These are phyloP conservation scores for Hyalella azteca DNA, from an alignment of 2,888 invertebrate species.

Conservation along the genomic window DNA sequence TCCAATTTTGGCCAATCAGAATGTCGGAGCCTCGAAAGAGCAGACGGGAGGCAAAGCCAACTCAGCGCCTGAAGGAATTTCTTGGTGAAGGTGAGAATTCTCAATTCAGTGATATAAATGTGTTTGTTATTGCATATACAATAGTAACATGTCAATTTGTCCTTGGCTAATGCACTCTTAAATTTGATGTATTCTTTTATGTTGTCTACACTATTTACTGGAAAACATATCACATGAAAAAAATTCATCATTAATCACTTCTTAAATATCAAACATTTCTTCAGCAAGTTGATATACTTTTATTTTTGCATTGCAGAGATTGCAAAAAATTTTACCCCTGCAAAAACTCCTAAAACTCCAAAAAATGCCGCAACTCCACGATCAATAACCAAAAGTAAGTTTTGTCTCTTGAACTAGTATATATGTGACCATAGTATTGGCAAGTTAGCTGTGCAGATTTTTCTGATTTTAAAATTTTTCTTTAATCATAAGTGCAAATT, in stretches of 20 bases:
- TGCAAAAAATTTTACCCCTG: not conserved
- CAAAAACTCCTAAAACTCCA: not conserved
- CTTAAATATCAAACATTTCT: not conserved
- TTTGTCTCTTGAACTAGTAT: too few relatives aligned
- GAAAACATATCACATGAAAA: not conserved
- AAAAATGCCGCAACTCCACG: not conserved
- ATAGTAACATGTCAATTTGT: not conserved
- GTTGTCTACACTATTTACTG: not conserved
- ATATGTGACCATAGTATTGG: too few relatives aligned
- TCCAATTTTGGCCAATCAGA: too few relatives aligned
- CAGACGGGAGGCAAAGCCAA: constrained; percentile 23
- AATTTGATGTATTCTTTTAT: not conserved
- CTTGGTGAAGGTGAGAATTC: not conserved
- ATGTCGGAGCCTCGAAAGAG: constrained; percentile 16
- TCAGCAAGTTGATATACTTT: not conserved
- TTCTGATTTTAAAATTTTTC: too few relatives aligned
- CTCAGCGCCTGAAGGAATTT: constrained; percentile 19
- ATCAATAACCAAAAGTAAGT: not conserved
- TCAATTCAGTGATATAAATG: not conserved
- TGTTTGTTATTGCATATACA: not conserved
- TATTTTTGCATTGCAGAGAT: not conserved
- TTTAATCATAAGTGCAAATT: too few relatives aligned
- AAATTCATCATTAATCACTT: not conserved
- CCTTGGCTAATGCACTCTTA: not conserved
- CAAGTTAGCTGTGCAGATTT: too few relatives aligned